Evolutionary conservation across 2,113 vertebrate genomes (phyloP).

Genomic region (Eubucco bourcierii): DNA sequence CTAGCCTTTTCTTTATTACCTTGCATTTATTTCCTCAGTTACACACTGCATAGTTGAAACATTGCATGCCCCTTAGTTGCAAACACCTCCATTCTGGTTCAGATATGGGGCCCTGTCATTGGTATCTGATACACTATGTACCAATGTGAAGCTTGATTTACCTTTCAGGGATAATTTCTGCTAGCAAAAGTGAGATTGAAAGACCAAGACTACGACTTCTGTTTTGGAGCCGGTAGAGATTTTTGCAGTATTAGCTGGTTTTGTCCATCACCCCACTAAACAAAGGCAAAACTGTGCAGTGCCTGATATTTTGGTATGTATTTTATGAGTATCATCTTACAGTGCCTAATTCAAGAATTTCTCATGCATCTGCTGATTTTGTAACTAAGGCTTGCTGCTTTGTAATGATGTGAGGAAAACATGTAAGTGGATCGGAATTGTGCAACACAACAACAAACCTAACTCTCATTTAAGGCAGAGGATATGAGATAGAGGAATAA

Average conservation of each 20-base stretch:
- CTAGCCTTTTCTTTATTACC: background rate
- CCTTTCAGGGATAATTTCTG: background rate
- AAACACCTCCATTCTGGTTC: background rate
- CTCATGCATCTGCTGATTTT: background rate
- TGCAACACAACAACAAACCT: background rate
- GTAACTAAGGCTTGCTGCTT: background rate
- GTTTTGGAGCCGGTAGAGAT: background rate
- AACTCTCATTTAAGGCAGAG: background rate
- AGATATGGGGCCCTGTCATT: accelerated
- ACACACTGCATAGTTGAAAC: background rate
- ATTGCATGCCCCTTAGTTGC: accelerated
- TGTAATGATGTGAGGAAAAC: background rate
- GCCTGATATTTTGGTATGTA: background rate
- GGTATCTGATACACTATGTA: accelerated
- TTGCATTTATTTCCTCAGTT: background rate
- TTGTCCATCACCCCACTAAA: background rate
- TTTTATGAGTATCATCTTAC: background rate
- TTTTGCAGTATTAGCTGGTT: background rate
- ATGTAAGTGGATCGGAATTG: background rate
- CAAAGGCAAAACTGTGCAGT: background rate
- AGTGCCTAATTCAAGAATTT: background rate
- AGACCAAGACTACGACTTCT: background rate
- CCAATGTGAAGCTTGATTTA: background rate
- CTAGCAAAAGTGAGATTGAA: background rate
- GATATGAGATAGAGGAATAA: background rate